Conservation (phyloP, 2,797 vertebrate species). For the Falco berigora region DNA sequence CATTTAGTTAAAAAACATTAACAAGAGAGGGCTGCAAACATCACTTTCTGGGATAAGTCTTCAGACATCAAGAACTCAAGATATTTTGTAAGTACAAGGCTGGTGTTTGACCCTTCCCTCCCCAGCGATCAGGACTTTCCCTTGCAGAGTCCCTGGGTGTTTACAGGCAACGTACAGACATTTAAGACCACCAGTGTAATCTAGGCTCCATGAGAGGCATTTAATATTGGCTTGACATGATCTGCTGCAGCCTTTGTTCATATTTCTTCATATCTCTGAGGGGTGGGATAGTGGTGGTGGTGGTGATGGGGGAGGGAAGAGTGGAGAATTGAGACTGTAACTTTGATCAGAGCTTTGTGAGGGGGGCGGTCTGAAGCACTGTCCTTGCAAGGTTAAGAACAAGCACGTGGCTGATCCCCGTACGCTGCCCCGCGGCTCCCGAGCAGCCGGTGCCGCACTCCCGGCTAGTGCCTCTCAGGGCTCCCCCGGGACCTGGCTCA, state of each 20-base stretch:
- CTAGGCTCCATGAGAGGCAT: neutral
- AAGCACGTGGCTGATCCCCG: neutral
- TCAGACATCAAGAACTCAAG: neutral
- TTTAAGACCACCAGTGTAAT: neutral
- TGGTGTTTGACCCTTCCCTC: neutral
- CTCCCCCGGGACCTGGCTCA: neutral
- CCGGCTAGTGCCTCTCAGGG: neutral
- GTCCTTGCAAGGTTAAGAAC: neutral
- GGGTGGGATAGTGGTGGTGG: neutral
- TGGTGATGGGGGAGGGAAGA: neutral
- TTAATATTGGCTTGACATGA: neutral
- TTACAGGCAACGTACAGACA: neutral
- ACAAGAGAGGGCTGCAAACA: neutral
- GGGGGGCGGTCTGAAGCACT: neutral
- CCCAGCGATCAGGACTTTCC: neutral
- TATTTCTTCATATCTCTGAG: neutral
- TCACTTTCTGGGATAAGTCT: neutral
- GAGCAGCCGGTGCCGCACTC: neutral
- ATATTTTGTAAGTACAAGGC: neutral
- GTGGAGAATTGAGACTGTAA: neutral
- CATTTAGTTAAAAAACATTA: neutral
- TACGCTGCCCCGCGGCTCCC: fast-evolving
- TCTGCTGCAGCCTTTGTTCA: neutral
- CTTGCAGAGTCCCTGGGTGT: neutral
- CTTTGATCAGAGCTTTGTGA: neutral